phyloP scores from a whole-genome alignment of 2,113 vertebrate genomes.

The Charadrius vociferus region DNA sequence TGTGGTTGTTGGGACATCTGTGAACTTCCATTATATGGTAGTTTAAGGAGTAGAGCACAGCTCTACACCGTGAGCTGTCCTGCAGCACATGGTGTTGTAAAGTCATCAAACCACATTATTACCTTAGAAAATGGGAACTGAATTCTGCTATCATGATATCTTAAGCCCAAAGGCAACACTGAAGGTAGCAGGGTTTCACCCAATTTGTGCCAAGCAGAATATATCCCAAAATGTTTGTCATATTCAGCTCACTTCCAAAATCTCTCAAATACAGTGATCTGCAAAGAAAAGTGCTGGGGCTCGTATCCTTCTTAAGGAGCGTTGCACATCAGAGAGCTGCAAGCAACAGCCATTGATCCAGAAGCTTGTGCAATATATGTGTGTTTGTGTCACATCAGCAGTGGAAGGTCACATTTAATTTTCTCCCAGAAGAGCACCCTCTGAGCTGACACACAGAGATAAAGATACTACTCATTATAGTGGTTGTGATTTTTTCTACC shows the following conservation, averaged over 20 bases:
- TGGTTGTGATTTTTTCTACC: constrained; percentile 49
- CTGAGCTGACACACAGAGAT: constrained; percentile 28
- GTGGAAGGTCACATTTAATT: constrained; percentile 42
- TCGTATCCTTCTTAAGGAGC: neutral
- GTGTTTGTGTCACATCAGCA: neutral
- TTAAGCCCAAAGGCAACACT: neutral
- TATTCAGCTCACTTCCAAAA: neutral
- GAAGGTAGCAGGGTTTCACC: neutral
- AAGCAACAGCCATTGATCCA: neutral
- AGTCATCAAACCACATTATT: neutral
- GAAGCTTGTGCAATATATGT: neutral
- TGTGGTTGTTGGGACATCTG: neutral
- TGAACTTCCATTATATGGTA: neutral
- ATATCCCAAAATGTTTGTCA: neutral
- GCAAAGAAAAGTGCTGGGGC: neutral
- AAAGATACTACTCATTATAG: constrained; percentile 47
- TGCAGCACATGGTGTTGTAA: neutral
- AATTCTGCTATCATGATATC: neutral
- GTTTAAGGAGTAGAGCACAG: neutral
- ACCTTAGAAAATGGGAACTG: neutral
- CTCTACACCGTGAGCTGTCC: too few species aligned
- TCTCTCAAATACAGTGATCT: neutral
- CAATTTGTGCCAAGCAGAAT: neutral
- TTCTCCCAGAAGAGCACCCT: constrained; percentile 22
- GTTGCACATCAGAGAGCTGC: neutral